phyloP scores from a whole-genome alignment of 2,888 invertebrate species.

The Noctua fimbriata region DNA sequence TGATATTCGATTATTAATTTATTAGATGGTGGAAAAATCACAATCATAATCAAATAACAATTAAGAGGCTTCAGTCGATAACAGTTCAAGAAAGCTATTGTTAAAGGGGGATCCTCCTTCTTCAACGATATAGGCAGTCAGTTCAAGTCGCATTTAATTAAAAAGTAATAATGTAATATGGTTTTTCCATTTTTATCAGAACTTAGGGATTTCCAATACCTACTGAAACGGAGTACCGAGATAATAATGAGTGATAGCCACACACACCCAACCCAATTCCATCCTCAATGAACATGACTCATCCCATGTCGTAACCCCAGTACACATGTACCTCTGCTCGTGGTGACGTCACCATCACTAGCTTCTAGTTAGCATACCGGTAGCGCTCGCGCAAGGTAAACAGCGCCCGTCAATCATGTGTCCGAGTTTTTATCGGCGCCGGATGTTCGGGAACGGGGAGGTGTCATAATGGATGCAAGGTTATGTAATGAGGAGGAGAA shows the following conservation, averaged over 20 bases:
- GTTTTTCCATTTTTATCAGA: not conserved
- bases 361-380: constrained; percentile 62
- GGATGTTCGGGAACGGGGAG: constrained; percentile 58
- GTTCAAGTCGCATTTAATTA: not conserved
- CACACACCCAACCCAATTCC: constrained; percentile 7
- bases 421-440: constrained; percentile 67
- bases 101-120: not conserved
- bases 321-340: not conserved
- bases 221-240: not conserved
- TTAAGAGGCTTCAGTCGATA: not conserved
- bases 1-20: no score
- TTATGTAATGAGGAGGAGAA: not conserved
- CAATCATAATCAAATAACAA: not conserved
- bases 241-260: not conserved
- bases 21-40: not conserved
- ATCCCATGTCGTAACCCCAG: constrained; percentile 40
- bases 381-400: constrained; percentile 66
- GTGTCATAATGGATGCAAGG: constrained; percentile 56
- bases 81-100: not conserved
- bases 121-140: not conserved
- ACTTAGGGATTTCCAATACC: not conserved
- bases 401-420: constrained; percentile 69
- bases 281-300: constrained; percentile 41
- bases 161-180: not conserved
- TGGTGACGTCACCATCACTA: constrained; percentile 19